Evolutionary conservation across 2,888 invertebrate genomes (phyloP).

Genomic region (Cremastobaeus sp.): DNA sequence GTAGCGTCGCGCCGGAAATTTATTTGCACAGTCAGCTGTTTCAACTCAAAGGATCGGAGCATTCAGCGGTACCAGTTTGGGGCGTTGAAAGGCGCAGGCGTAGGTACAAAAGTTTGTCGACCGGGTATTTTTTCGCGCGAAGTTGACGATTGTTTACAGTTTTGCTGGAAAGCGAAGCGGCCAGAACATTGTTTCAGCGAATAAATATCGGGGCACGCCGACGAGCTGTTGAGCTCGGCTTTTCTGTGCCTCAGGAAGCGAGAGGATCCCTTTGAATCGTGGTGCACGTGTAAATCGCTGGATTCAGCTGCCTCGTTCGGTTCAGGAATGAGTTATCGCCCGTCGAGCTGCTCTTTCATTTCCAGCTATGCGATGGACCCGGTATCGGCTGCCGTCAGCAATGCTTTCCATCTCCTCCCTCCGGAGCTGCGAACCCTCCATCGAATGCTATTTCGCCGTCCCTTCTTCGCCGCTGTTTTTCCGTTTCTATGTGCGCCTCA

Average conservation of each 20-base stretch:
- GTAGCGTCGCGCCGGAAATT: too few species aligned
- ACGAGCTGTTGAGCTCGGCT: slow-evolving; percentile 29
- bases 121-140: too few species aligned
- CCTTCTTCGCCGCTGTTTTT: slow-evolving; percentile 57
- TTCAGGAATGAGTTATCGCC: slow-evolving; percentile 78
- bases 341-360: slow-evolving; percentile 78
- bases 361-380: slow-evolving; percentile 74
- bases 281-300: slow-evolving; percentile 73
- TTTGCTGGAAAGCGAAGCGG: too few species aligned
- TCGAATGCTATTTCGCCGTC: slow-evolving; percentile 52
- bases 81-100: too few species aligned
- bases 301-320: slow-evolving; percentile 78
- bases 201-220: slow-evolving; percentile 28
- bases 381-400: slow-evolving; percentile 69
- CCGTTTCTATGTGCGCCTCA: slow-evolving; percentile 50
- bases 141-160: too few species aligned
- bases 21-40: too few species aligned
- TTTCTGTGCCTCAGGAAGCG: slow-evolving; percentile 61
- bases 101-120: too few species aligned
- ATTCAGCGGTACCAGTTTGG: too few species aligned
- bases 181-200: too few species aligned
- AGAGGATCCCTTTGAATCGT: slow-evolving; percentile 69
- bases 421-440: slow-evolving; percentile 60
- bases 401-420: slow-evolving; percentile 68
- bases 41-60: too few species aligned